Evolutionary conservation across 2,113 vertebrate species (phyloP).

Genomic region (Pangasianodon gigas): DNA sequence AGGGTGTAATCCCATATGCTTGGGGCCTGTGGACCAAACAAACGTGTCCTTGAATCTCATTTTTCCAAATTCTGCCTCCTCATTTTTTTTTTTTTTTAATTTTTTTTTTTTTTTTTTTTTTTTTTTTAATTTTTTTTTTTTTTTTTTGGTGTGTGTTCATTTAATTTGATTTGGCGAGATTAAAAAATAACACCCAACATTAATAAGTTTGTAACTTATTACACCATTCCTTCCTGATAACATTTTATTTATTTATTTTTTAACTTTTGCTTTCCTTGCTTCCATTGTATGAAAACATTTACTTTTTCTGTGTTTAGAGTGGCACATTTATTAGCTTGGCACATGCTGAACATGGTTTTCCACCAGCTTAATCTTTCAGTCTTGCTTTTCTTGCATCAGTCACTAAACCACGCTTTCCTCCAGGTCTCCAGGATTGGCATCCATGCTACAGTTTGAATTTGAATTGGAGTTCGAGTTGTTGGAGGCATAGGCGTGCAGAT

Average conservation of each 20-base stretch:
- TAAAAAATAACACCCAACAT: conserved; percentile 32
- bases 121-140: conserved; percentile 3
- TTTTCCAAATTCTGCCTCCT: conserved; percentile 28
- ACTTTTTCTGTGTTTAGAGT: background rate
- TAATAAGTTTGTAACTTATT: conserved; percentile 29
- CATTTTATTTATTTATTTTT: background rate
- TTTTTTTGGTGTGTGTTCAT: conserved; percentile 35
- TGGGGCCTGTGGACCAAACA: conserved; percentile 18
- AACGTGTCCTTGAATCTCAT: conserved; percentile 36
- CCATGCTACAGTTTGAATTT: conserved; percentile 60
- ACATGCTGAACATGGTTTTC: conserved; percentile 29
- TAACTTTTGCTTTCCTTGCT: conserved; percentile 24
- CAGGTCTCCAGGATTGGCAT: conserved; percentile 71
- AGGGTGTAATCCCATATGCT: conserved; percentile 45
- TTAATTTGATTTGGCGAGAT: conserved; percentile 42
- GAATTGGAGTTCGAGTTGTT: conserved; percentile 73
- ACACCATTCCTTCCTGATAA: background rate
- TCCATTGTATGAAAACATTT: conserved; percentile 28
- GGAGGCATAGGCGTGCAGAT: conserved; percentile 69
- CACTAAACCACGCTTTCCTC: conserved; percentile 86
- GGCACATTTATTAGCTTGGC: conserved; percentile 26
- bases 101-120: background rate
- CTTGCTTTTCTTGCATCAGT: background rate
- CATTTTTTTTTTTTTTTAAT: conserved; percentile 25
- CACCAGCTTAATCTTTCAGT: background rate